Evolutionary conservation across 2,888 invertebrate species (phyloP).

Genomic region (Stratiomys singularior): DNA sequence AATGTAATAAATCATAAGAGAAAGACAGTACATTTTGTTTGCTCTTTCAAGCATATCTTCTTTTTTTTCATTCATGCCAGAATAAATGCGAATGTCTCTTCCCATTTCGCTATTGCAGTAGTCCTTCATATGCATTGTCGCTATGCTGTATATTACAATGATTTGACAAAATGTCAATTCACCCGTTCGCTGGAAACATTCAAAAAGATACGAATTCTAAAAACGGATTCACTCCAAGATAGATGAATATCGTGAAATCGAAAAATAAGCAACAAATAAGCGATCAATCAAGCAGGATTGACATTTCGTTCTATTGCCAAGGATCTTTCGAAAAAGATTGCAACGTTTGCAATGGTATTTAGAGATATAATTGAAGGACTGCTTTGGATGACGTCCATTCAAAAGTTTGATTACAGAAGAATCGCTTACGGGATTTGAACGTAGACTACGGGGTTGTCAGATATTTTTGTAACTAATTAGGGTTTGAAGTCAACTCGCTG

Average conservation of each 20-base stretch:
- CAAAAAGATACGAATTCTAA: neutral
- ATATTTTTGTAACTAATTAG: too few relatives aligned
- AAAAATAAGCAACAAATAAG: neutral
- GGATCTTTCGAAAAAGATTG: too few relatives aligned
- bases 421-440: too few relatives aligned
- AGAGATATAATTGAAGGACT: too few relatives aligned
- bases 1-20: slow-evolving; percentile 4
- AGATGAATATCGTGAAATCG: neutral
- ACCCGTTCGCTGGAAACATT: neutral
- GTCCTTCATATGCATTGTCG: neutral
- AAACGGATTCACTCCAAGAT: neutral
- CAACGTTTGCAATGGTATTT: too few relatives aligned
- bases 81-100: neutral
- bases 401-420: too few relatives aligned
- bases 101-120: neutral
- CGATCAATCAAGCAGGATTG: neutral
- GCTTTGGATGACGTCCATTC: too few relatives aligned
- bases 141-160: neutral
- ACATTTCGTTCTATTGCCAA: neutral
- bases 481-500: too few relatives aligned
- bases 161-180: slow-evolving; percentile 3
- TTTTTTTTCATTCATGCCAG: neutral
- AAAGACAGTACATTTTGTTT: neutral
- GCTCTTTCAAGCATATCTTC: neutral
- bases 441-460: too few relatives aligned